These are phyloP conservation scores for Polypterus bichir DNA, from an alignment of 2,113 vertebrate genomes.

Conservation along the genomic window DNA sequence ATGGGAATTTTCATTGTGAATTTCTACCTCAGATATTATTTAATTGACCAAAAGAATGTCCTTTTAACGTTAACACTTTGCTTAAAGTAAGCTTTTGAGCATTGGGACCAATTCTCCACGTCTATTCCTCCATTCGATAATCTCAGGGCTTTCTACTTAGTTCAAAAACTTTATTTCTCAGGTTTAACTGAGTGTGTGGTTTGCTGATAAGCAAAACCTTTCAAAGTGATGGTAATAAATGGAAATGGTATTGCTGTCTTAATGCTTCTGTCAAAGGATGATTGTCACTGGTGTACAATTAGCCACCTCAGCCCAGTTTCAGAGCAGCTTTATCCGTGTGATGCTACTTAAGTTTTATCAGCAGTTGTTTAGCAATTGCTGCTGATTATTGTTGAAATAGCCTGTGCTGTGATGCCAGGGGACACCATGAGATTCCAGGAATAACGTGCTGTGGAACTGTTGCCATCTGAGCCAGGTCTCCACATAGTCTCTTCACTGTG, in stretches of 20 bases:
- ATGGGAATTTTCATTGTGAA: no score
- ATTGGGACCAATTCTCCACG: no score
- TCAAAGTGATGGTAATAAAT: neutral
- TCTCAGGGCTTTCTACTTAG: neutral
- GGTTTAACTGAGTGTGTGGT: neutral
- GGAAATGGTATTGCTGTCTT: neutral
- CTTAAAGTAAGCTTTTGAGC: neutral
- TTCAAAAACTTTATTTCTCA: neutral
- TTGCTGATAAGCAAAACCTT: neutral
- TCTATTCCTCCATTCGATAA: no score
- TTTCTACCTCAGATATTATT: no score
- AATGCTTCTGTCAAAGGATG: neutral
- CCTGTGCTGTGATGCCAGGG: no score
- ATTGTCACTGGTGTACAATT: no score
- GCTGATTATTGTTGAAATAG: no score
- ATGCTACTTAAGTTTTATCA: neutral
- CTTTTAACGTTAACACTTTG: neutral
- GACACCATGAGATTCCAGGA: no score
- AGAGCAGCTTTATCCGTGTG: neutral
- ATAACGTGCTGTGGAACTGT: no score
- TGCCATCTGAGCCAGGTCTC: no score
- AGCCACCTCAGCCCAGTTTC: neutral
- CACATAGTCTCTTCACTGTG: no score
- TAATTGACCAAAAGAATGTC: no score
- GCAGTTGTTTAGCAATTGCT: neutral